Evolutionary conservation across 2,888 invertebrate species (phyloP), one percentile per base, ranked within the genome.

Genomic region (Lathronympha strigana): DNA sequence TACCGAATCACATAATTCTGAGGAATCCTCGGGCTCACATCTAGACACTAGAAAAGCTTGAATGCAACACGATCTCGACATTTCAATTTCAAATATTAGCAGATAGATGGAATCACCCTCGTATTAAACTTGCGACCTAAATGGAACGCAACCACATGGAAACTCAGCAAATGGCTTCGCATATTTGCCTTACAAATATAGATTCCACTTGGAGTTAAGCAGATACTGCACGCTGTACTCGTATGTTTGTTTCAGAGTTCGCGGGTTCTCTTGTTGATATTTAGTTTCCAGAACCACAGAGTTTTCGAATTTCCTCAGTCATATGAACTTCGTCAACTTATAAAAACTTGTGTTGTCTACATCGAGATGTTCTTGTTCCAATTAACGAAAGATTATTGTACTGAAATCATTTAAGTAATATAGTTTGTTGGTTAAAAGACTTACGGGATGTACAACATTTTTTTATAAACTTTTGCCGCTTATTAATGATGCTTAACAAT

Each of bases 151-250:
- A 72, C 76, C 74, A 68, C 72, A 73, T 50, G 73, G 76, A 77
- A 77, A 77, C 76, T 80, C 76, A 71, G 79, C 77, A 77, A 78
- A 78, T 76, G 78, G 76, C 71, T 68, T 71, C 67, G 71, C 72
- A 71, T 77, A 78, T 79, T 78, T 80, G 76, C 76, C 67, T 67
- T 50, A 63, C 63, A 67, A 67, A 63, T 67, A 63, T 63, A 60
- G 54, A 60, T 64, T 63, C 49, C 54, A 61, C 63, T 67, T 67
- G 38, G 55, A 53, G 50, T 63, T 66, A 54, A 66, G 66, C 55
- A 61, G 66, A 62, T 61, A 66, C 36, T 47, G 55, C 28, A 55
- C 38, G 54, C 47, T 47, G 54, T n/a, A n/a, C n/a, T n/a, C n/a
- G n/a, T 53, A 38, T 49, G 54, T 63, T 36, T 55, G 62, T 63